Evolutionary conservation across 2,113 vertebrate genomes (phyloP).

Genomic region (Otocyon megalotis): DNA sequence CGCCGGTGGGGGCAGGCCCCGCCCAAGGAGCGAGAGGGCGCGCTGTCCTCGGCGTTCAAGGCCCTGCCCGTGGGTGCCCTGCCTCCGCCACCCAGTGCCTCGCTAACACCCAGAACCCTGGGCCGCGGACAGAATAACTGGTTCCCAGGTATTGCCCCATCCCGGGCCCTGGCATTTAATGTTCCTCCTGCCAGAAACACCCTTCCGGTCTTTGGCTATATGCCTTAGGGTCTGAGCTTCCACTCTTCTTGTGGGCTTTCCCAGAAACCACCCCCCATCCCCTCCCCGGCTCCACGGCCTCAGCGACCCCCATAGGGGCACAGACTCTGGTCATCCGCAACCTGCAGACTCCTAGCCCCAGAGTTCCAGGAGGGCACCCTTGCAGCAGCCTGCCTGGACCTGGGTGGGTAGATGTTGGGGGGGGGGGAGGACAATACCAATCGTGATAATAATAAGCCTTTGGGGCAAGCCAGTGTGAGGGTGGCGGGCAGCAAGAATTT

Average conservation of each 20-base stretch:
- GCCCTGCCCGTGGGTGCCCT: neutral
- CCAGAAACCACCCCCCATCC: fast-evolving
- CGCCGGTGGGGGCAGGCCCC: neutral
- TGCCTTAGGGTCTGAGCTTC: neutral
- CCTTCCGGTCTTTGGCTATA: neutral
- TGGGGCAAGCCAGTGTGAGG: neutral
- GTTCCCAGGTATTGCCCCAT: neutral
- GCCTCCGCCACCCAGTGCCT: neutral
- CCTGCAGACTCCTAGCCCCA: neutral
- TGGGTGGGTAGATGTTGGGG: neutral
- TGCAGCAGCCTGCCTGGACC: fast-evolving
- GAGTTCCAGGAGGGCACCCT: neutral
- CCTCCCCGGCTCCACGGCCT: neutral
- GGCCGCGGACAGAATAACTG: neutral
- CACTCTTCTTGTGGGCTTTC: neutral
- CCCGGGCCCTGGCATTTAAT: neutral
- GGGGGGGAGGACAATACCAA: neutral
- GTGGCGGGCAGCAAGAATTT: neutral
- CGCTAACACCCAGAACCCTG: fast-evolving
- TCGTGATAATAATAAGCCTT: neutral
- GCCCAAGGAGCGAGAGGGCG: neutral
- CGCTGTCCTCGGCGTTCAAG: neutral
- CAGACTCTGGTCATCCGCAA: fast-evolving
- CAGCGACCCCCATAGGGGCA: neutral
- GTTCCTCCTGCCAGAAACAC: neutral